These are phyloP conservation scores for Artemia sinica DNA, from an alignment of 2,888 invertebrate genomes.

Conservation along the genomic window DNA sequence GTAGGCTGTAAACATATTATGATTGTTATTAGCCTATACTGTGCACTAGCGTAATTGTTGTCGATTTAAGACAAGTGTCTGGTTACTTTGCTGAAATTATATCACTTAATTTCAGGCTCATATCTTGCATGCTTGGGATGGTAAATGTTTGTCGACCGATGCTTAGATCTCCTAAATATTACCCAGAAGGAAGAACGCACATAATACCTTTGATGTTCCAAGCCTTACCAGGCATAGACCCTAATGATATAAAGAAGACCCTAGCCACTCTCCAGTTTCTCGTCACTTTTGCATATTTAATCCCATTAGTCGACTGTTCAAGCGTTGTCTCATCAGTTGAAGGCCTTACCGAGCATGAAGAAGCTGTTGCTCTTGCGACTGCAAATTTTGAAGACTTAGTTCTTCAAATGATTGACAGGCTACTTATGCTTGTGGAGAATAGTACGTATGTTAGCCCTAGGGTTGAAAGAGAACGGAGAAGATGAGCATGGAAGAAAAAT, in stretches of 20 bases:
- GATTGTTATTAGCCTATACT: too few relatives aligned
- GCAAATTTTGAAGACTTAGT: slow-evolving; percentile 78
- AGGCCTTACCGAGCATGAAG: slow-evolving; percentile 59
- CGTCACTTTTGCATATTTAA: slow-evolving; percentile 52
- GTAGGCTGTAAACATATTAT: not conserved
- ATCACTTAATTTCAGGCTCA: not conserved
- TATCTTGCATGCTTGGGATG: slow-evolving; percentile 45
- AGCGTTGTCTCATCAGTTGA: slow-evolving; percentile 46
- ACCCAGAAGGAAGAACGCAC: slow-evolving; percentile 37
- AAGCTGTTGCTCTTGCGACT: slow-evolving; percentile 52
- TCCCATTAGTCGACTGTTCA: slow-evolving; percentile 71
- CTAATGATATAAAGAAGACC: slow-evolving; percentile 63
- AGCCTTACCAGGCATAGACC: slow-evolving; percentile 70
- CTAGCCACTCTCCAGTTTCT: slow-evolving; percentile 60
- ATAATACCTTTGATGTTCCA: slow-evolving; percentile 61
- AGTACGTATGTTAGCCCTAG: slow-evolving; percentile 49
- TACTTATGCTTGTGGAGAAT: slow-evolving; percentile 49
- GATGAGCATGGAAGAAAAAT: slow-evolving; percentile 49
- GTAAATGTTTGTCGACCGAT: slow-evolving; percentile 49
- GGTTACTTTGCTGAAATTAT: too few relatives aligned
- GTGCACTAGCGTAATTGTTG: too few relatives aligned
- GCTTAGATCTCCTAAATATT: slow-evolving; percentile 34
- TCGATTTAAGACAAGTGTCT: too few relatives aligned
- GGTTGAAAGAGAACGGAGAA: slow-evolving; percentile 40
- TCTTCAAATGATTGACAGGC: slow-evolving; percentile 59